Conservation (phyloP, 2,113 vertebrate genomes). For the Aramus guarauna region DNA sequence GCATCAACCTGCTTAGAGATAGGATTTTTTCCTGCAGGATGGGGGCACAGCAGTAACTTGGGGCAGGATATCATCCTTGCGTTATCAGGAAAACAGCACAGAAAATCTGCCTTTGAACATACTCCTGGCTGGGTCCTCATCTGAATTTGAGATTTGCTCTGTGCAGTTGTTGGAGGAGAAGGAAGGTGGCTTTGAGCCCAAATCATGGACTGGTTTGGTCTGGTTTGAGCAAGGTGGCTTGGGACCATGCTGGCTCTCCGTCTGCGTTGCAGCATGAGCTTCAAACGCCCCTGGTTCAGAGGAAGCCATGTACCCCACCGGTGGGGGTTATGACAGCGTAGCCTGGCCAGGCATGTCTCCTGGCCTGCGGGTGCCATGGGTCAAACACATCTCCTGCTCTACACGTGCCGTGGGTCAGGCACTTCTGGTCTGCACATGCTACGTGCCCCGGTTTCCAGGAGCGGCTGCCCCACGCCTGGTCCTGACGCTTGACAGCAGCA, state of each 20-base stretch:
- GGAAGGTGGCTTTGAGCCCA: not conserved
- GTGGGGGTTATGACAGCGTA: rapidly evolving
- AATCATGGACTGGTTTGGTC: not conserved
- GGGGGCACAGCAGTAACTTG: not conserved
- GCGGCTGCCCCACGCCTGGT: not conserved
- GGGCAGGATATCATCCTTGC: not conserved
- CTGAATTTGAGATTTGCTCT: not conserved
- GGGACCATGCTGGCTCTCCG: rapidly evolving
- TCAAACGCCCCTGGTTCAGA: rapidly evolving
- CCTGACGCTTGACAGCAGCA: not conserved
- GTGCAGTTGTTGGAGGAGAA: not conserved
- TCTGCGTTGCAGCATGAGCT: not conserved
- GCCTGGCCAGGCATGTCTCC: not conserved
- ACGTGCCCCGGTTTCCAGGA: rapidly evolving
- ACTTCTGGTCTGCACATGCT: not conserved
- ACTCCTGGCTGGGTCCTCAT: not conserved
- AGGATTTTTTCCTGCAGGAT: not conserved
- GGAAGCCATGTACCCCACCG: rapidly evolving
- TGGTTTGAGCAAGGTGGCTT: not conserved
- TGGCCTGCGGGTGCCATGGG: rapidly evolving
- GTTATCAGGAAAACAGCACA: not conserved
- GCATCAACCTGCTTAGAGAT: not conserved
- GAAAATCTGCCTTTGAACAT: not conserved
- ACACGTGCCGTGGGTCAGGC: not conserved
- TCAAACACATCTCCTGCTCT: not conserved